Evolutionary conservation across 2,888 invertebrate species (phyloP), one percentile per base, ranked within the genome.

Genomic region (Nymphalis urticae): DNA sequence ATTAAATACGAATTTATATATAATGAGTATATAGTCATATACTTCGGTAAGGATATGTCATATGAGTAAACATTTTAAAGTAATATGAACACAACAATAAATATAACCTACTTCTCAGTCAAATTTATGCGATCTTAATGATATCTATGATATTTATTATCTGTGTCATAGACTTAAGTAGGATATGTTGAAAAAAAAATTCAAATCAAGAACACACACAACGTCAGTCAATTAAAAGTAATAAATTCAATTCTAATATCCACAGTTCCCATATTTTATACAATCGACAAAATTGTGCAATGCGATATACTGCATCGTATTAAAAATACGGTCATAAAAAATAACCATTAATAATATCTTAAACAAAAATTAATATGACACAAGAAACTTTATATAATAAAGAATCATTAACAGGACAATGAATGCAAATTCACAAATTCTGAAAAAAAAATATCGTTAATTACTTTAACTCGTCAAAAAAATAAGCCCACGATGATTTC

Each of bases 231-330:
- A 56, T n/a, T 32, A 27, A 56, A 32, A 42, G 42, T 13, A 42
- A 56, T 51, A 51, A 19, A 56, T 56, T 56, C 54, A 56, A 56
- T 56, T 56, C 17, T 32, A 53, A 24, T 53, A 56, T 56, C 32
- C 32, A 27, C 27, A 27, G 6, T 21, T 54, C 27, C 27, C 24
- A 10, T 54, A 24, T 54, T 54, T 24, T 54, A 10, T 27, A 54
- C 1, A 17, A 17, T 51, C n/a, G 10, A 54, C 5, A 54, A 24
- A 16, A 16, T 54, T 27, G 54, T 54, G 54, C 54, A 4, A 24
- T 42, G 13, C 42, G 42, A 42, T 42, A 9, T 42, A 42, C 13
- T 13, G 2, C 42, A 42, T 42, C 42, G 13, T 4, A 13, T 42
- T 13, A 13, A 42, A 13, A 13, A 42, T 13, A 42, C 13, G 13